Evolutionary conservation across 2,888 invertebrate genomes (phyloP).

Genomic region (Norana najaformis): DNA sequence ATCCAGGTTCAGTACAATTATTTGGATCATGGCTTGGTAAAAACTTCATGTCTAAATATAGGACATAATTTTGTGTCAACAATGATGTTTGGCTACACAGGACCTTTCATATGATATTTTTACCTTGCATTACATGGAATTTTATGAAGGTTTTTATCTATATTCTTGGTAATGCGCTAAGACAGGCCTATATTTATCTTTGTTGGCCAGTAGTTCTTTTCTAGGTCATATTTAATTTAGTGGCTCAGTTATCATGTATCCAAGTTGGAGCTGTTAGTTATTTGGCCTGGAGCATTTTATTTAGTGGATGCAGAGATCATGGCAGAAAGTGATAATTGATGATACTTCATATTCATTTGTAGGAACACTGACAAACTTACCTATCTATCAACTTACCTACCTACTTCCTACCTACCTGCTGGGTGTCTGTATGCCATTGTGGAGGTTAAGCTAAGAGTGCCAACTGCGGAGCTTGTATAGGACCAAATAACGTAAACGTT

Average conservation of each 20-base stretch:
- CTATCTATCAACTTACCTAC: neutral
- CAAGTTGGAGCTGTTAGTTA: neutral
- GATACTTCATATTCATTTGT: neutral
- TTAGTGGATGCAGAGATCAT: neutral
- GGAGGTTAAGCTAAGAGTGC: neutral
- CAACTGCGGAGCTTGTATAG: neutral
- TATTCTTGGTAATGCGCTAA: neutral
- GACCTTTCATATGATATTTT: neutral
- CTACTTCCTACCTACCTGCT: too few species aligned
- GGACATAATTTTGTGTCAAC: neutral
- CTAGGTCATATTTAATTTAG: too few species aligned
- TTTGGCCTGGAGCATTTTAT: neutral
- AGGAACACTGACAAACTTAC: neutral
- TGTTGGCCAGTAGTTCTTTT: too few species aligned
- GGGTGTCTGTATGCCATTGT: too few species aligned
- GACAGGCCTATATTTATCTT: too few species aligned
- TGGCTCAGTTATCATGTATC: conserved; percentile 4
- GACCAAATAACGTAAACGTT: neutral
- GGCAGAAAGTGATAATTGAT: neutral
- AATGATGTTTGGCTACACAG: neutral
- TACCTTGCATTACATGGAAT: neutral
- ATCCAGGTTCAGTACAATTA: neutral
- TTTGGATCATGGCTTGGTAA: neutral
- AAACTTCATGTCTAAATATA: neutral
- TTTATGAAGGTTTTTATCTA: neutral